These are phyloP conservation scores for Epirrhoe tristata DNA, from an alignment of 2,888 invertebrate genomes.

Conservation along the genomic window DNA sequence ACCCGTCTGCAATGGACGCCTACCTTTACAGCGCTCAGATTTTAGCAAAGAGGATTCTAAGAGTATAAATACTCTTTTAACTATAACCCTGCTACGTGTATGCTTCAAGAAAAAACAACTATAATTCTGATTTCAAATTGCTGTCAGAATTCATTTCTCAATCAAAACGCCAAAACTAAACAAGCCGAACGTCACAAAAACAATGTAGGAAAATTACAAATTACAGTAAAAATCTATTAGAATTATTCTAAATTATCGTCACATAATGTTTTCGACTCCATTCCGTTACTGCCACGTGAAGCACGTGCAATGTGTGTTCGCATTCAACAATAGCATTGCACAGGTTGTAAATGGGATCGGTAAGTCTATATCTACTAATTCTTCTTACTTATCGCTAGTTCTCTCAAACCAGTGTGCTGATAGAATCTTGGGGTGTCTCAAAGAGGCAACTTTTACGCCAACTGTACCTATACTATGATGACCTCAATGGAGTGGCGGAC, in stretches of 20 bases:
- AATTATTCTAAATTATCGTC: slow-evolving; percentile 43
- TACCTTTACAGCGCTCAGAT: too few relatives aligned
- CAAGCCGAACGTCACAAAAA: slow-evolving; percentile 52
- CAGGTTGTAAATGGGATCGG: slow-evolving; percentile 46
- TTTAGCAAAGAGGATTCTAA: not conserved
- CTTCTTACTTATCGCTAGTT: not conserved
- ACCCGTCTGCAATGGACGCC: too few relatives aligned
- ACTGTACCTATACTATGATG: too few relatives aligned
- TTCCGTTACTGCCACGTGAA: slow-evolving; percentile 56
- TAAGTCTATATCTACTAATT: slow-evolving; percentile 47
- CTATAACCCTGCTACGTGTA: not conserved
- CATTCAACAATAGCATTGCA: slow-evolving; percentile 48
- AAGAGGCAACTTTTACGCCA: too few relatives aligned
- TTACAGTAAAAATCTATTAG: slow-evolving; percentile 51
- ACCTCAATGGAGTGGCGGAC: too few relatives aligned
- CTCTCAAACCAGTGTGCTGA: too few relatives aligned
- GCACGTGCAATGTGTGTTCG: slow-evolving; percentile 52
- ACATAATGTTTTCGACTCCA: slow-evolving; percentile 59
- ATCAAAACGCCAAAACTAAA: slow-evolving; percentile 49
- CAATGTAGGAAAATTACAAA: slow-evolving; percentile 59
- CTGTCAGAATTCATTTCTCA: slow-evolving; percentile 52
- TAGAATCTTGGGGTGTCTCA: too few relatives aligned
- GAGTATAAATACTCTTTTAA: slow-evolving; percentile 1
- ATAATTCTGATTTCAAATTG: slow-evolving; percentile 50
- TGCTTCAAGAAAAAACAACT: not conserved